Percentiles rank a stretch among this genome's conserved stretches.
Evolutionary conservation across 2,113 vertebrate species (phyloP).

Genomic region (Hippocampus guttulatus): DNA sequence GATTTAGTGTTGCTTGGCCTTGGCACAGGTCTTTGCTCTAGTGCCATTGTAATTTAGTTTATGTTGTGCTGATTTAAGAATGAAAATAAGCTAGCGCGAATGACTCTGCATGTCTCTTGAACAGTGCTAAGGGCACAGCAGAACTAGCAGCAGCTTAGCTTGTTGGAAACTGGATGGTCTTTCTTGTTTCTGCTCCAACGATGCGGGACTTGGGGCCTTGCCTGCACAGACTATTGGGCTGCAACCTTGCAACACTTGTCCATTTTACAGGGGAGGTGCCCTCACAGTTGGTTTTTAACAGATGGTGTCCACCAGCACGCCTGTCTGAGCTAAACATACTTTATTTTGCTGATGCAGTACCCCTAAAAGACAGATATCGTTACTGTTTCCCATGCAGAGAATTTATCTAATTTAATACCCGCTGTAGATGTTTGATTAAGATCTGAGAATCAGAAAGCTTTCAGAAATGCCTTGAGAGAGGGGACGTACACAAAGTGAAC

Average conservation of each 20-base stretch:
- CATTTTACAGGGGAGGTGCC: slow-evolving; percentile 52
- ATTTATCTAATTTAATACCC: neutral
- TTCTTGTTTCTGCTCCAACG: slow-evolving; percentile 63
- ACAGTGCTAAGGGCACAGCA: slow-evolving; percentile 25
- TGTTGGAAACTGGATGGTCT: slow-evolving; percentile 53
- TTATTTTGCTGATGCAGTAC: slow-evolving; percentile 39
- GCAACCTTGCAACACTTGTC: slow-evolving; percentile 32
- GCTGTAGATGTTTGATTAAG: slow-evolving; percentile 18
- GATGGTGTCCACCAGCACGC: slow-evolving; percentile 57
- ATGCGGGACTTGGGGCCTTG: slow-evolving; percentile 56
- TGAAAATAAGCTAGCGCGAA: slow-evolving; percentile 17
- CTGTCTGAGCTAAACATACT: slow-evolving; percentile 49
- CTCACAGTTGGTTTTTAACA: slow-evolving; percentile 64
- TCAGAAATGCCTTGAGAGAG: slow-evolving; percentile 40
- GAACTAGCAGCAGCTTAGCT: slow-evolving; percentile 43
- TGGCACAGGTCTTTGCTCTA: neutral
- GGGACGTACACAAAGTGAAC: slow-evolving; percentile 28
- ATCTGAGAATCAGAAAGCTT: slow-evolving; percentile 21
- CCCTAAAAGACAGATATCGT: slow-evolving; percentile 27
- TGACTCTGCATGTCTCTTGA: slow-evolving; percentile 11
- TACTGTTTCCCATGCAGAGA: slow-evolving; percentile 9
- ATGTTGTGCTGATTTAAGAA: slow-evolving; percentile 33
- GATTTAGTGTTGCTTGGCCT: neutral
- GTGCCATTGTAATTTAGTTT: slow-evolving; percentile 3
- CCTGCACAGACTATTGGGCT: slow-evolving; percentile 39